These are phyloP conservation scores for Homalodisca vitripennis DNA, from an alignment of 1,140 invertebrate species.

Conservation along the genomic window DNA sequence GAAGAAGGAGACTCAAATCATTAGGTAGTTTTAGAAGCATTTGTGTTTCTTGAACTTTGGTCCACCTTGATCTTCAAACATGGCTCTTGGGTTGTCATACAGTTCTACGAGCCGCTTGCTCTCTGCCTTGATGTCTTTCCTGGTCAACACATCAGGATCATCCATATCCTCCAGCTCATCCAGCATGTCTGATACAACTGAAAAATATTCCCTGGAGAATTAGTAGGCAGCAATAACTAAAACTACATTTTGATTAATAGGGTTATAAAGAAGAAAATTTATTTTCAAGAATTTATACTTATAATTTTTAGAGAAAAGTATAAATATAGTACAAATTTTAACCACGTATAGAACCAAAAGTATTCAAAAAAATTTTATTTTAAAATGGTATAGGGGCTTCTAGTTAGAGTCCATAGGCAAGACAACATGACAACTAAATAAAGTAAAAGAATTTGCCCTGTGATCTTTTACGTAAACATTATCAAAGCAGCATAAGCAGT, in stretches of 20 bases:
- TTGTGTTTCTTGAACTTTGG: conserved; percentile 15
- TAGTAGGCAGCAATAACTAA: neutral
- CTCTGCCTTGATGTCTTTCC: conserved; percentile 20
- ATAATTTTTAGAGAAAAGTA: no score
- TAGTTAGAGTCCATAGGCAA: no score
- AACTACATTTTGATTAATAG: neutral
- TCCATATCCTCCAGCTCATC: conserved; percentile 14
- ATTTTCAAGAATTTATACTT: neutral
- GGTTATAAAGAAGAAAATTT: neutral
- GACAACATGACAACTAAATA: no score
- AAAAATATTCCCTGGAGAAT: no score
- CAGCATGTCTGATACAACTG: conserved; percentile 20
- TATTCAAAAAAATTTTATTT: no score
- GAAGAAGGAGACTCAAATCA: no score
- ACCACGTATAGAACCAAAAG: no score
- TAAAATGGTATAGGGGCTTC: no score
- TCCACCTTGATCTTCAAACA: neutral
- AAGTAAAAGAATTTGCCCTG: no score
- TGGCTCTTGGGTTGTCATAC: neutral
- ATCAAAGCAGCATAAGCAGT: no score
- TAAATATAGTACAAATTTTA: no score
- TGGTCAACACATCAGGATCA: conserved; percentile 13
- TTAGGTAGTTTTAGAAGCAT: conserved; percentile 20
- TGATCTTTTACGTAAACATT: no score
- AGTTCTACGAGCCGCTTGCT: conserved; percentile 19